Evolutionary conservation across 2,113 vertebrate species (phyloP).

Genomic region (Abramis brama): DNA sequence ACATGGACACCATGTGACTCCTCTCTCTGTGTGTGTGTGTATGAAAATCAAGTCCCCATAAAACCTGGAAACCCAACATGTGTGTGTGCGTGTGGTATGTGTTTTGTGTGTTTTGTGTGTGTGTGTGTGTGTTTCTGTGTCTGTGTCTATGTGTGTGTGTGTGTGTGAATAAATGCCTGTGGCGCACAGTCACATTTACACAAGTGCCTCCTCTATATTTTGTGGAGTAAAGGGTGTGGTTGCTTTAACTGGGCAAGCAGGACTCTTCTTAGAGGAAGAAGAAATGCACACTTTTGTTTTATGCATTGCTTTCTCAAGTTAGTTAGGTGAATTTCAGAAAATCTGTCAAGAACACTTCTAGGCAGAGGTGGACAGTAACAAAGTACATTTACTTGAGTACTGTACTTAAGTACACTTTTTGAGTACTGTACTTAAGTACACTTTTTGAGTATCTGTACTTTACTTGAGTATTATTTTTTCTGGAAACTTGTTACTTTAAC

Average conservation of each 20-base stretch:
- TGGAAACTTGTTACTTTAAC: too few species aligned
- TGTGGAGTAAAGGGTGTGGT: neutral
- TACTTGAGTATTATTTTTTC: too few species aligned
- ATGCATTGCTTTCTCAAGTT: neutral
- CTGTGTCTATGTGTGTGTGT: slow-evolving; percentile 11
- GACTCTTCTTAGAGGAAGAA: neutral
- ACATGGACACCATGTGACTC: neutral
- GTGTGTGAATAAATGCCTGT: slow-evolving; percentile 2
- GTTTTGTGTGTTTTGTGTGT: neutral
- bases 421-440: too few species aligned
- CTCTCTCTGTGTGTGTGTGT: neutral
- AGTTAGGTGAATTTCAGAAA: neutral
- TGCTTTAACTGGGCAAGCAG: neutral
- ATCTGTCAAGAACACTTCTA: neutral
- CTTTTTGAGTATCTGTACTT: too few species aligned
- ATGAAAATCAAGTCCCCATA: neutral
- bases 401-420: too few species aligned
- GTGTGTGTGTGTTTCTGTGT: neutral
- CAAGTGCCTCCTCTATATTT: neutral
- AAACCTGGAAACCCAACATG: too few species aligned
- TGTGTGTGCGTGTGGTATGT: slow-evolving; percentile 9
- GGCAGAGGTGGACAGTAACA: too few species aligned
- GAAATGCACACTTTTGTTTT: neutral
- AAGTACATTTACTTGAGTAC: too few species aligned
- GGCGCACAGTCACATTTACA: neutral